These are phyloP conservation scores for Mesoclemmys tuberculata DNA, from an alignment of 2,113 vertebrate genomes.

Conservation along the genomic window DNA sequence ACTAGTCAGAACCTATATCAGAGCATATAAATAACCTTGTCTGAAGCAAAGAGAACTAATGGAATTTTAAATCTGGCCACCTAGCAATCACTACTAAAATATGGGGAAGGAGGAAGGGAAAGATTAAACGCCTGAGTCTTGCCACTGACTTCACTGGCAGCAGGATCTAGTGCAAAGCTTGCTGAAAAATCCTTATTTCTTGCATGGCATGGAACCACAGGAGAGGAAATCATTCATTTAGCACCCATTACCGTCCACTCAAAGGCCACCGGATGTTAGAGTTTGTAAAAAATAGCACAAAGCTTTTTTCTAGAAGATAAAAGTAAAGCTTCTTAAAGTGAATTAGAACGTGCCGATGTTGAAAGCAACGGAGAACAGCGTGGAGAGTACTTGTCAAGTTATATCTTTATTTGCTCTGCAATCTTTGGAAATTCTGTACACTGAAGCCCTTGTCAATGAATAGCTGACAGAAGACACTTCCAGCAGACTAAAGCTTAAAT, in stretches of 20 bases:
- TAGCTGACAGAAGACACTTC: neutral
- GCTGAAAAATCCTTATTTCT: neutral
- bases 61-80: neutral
- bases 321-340: neutral
- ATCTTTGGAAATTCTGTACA: too few relatives aligned
- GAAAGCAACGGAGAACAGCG: neutral
- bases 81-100: neutral
- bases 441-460: neutral
- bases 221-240: slow-evolving; percentile 23
- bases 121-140: neutral
- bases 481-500: neutral
- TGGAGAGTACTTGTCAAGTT: slow-evolving; percentile 1
- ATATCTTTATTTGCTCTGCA: too few relatives aligned
- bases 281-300: neutral
- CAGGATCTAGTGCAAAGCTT: neutral
- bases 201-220: neutral
- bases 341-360: neutral
- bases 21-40: fast-evolving
- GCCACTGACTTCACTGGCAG: neutral
- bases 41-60: neutral
- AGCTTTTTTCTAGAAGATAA: neutral
- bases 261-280: slow-evolving; percentile 16
- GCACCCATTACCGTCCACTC: neutral
- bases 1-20: neutral
- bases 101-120: neutral